Evolutionary conservation across 2,113 vertebrate species (phyloP).

Genomic region (Cephalopterus ornatus): DNA sequence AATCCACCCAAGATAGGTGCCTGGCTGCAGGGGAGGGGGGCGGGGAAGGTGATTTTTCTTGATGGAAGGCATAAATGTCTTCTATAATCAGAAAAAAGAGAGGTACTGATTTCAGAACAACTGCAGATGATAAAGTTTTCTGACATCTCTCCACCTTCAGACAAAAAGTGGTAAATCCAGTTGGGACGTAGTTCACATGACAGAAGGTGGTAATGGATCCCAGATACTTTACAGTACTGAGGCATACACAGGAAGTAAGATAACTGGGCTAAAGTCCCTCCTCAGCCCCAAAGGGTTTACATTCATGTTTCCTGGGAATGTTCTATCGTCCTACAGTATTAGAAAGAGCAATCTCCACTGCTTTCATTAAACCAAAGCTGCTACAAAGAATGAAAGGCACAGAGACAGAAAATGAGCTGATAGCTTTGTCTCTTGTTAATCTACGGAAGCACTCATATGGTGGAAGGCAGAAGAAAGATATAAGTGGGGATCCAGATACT

Average conservation of each 20-base stretch:
- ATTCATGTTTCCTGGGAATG: not conserved
- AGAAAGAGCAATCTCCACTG: not conserved
- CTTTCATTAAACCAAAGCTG: not conserved
- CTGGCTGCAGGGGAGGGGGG: too few relatives aligned
- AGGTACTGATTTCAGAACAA: not conserved
- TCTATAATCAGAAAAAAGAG: not conserved
- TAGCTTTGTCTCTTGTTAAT: not conserved
- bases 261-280: not conserved
- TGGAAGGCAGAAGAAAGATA: accelerated
- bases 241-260: not conserved
- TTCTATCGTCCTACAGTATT: not conserved
- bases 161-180: not conserved
- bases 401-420: not conserved
- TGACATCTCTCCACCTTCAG: not conserved
- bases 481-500: not conserved
- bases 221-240: not conserved
- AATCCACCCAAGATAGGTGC: not conserved
- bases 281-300: not conserved
- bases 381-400: not conserved
- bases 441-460: not conserved
- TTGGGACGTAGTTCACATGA: accelerated
- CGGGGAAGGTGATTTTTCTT: not conserved
- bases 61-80: not conserved
- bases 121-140: not conserved
- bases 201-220: not conserved